Percentiles rank a stretch among this genome's conserved stretches.
phyloP scores from a whole-genome alignment of 2,113 vertebrate genomes.

The Megalops atlanticus region DNA sequence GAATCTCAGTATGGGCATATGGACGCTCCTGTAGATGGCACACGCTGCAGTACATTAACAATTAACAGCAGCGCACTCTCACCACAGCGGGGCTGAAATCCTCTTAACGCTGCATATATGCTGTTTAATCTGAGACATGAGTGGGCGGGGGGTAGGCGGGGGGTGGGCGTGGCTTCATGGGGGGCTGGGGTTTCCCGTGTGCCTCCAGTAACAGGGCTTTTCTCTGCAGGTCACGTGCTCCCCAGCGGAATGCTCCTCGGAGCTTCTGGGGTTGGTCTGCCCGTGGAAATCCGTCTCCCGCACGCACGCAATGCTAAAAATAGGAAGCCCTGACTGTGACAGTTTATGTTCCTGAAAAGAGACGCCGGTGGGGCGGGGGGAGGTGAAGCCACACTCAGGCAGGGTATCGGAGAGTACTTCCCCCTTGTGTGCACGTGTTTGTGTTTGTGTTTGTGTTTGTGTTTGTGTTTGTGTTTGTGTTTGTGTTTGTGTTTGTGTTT shows the following conservation, averaged over 20 bases:
- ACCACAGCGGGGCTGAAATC: not conserved
- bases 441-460: too few relatives aligned
- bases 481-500: too few relatives aligned
- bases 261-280: not conserved
- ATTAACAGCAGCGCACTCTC: too few relatives aligned
- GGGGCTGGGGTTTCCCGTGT: not conserved
- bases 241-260: not conserved
- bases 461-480: too few relatives aligned
- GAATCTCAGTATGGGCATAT: too few relatives aligned
- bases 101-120: slow-evolving; percentile 9
- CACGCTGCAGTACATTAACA: too few relatives aligned
- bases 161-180: not conserved
- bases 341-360: not conserved
- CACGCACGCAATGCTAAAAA: not conserved
- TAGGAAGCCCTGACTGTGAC: slow-evolving; percentile 2
- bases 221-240: not conserved
- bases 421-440: too few relatives aligned
- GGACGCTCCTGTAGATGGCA: too few relatives aligned
- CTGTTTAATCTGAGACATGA: not conserved
- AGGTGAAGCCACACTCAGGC: too few relatives aligned
- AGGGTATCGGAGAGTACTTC: too few relatives aligned
- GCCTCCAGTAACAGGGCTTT: not conserved
- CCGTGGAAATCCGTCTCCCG: not conserved
- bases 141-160: too few relatives aligned
- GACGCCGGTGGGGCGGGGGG: too few relatives aligned